Evolutionary conservation across 2,888 invertebrate genomes (phyloP), one percentile per base, ranked within the genome.

Genomic region (Polydesmus complanatus): DNA sequence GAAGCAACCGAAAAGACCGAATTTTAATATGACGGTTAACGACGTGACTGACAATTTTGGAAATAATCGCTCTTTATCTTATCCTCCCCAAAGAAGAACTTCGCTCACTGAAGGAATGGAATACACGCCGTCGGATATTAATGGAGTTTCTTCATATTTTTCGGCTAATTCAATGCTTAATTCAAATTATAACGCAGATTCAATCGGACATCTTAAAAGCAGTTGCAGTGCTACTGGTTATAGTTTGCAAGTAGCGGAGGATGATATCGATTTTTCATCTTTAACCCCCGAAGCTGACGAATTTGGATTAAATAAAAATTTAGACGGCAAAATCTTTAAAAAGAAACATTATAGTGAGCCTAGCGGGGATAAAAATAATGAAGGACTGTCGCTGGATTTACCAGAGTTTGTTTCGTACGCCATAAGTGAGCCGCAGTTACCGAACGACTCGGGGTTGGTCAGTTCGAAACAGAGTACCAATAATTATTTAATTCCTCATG

Each of bases 261-360:
- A 51, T 54, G 60, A 56, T 19, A 27, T 47, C 14, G n/a, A 61
- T 48, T 25, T 1, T 25, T n/a, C n/a, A n/a, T 61, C 58, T 0
- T 54, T 61, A 3, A 53, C 53, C 53, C 68, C 69, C 14, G 68
- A 68, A 59, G 65, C 65, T n/a, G 70, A 71, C 53, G 67, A 69
- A 27, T 64, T 67, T 56, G 71, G 68, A 64, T 69, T 69, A n/a
- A n/a, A n/a, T n/a, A n/a, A n/a, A 54, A 67, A 69, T 27, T 64
- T 67, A 56, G 71, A 69, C 64, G 69, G 69, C n/a, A 72, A 71
- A 65, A 64, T 69, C 2, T 65, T 68, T n/a, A 74, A 74, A 62
- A 72, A 70, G 62, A 74, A 74, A 65, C 73, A 73, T 19, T 72
- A 72, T 62, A 74, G 74, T 67, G 74, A 74, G 62, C 74, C 74